Percentiles rank a stretch among this genome's conserved stretches.
Evolutionary conservation across 2,113 vertebrate species (phyloP).

Genomic region (Columba livia): DNA sequence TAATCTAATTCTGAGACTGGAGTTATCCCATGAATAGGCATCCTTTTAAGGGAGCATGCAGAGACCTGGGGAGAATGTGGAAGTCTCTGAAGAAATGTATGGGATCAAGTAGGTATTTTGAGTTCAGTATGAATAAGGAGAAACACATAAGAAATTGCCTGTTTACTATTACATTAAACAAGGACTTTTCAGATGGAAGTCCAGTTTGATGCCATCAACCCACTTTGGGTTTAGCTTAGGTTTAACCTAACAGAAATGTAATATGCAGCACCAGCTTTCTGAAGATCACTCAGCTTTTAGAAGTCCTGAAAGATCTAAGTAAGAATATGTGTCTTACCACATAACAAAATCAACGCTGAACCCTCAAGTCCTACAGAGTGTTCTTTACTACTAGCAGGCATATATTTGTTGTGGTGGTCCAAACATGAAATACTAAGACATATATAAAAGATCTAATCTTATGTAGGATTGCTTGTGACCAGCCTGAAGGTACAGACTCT

Average conservation of each 20-base stretch:
- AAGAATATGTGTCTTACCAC: neutral
- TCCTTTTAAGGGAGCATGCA: neutral
- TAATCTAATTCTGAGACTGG: neutral
- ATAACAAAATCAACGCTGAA: neutral
- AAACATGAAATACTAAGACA: neutral
- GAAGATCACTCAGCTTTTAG: neutral
- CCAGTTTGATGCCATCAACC: neutral
- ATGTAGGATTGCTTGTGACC: neutral
- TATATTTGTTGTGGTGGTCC: neutral
- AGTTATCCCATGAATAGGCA: neutral
- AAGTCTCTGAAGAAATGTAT: neutral
- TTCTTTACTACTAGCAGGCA: neutral
- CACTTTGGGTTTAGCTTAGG: neutral
- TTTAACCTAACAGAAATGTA: neutral
- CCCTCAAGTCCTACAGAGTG: neutral
- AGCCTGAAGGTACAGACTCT: neutral
- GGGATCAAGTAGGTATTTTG: neutral
- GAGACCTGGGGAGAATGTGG: neutral
- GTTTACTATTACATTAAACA: neutral
- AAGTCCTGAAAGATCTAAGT: neutral
- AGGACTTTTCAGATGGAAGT: neutral
- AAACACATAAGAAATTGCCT: neutral
- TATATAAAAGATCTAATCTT: neutral
- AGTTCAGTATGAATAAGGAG: neutral
- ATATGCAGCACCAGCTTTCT: neutral